Evolutionary conservation across 1,140 invertebrate species (phyloP), one percentile per base, ranked within the genome.

Genomic region (Trichonephila clavipes): DNA sequence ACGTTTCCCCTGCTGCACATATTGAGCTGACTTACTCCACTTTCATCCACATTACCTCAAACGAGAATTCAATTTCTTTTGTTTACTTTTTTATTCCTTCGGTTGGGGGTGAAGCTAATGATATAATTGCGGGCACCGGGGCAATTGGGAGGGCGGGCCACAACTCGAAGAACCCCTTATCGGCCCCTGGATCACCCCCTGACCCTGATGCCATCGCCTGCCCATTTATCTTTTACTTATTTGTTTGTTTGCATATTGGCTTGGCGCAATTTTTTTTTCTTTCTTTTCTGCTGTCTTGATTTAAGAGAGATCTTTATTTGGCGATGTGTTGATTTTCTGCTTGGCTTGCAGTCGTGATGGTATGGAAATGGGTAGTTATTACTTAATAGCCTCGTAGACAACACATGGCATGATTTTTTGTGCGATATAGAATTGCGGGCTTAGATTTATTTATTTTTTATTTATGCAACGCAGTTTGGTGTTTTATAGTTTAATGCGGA

Each of bases 41-140:
- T 89, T 89, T 62, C 66, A 14, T 28, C 62, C 72, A n/a, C 2
- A 1, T 40, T 82, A 18, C 28, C 24, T 10, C 24, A 34, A 72
- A 59, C 18, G 21, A 28, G 82, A 66, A 92, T 92, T 85, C 24
- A 92, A 92, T 92, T 92, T 85, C 90, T 85, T 92, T 92, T 92
- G 90, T 92, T 92, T 92, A 81, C 88, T 77, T 90, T 51, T 92
- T 51, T 34, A 1, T 64, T 40, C 61, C 18, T 44, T 64, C 28
- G 14, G 34, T 81, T 72, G 81, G 61, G 19, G 51, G 34, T 19
- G 24, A 59, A 81, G 90, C 72, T 92, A 92, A 92, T 92, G 90
- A 92, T 92, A 92, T 92, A 92, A 92, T 85, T 92, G 90, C 90
- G 90, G 81, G 81, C 90, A 92, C 34, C 28, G 66, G 90, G 90